A percentile compares a stretch with the other conserved stretches of the same genome.
Conservation (phyloP, 2,797 vertebrate genomes). For the Myiotriccus ornatus region DNA sequence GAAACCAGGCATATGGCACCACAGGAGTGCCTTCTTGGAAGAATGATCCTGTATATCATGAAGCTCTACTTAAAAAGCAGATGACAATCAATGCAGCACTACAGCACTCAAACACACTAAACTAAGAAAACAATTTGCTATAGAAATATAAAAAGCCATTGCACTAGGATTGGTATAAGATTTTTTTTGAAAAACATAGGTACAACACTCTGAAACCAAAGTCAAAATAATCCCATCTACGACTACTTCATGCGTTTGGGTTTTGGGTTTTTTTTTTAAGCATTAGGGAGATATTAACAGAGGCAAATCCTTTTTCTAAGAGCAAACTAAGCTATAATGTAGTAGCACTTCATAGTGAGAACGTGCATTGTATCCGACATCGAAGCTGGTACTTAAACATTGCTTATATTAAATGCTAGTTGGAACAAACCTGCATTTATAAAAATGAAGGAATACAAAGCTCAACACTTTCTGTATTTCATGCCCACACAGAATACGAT, state of each 20-base stretch:
- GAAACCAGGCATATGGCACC: not conserved
- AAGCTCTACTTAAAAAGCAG: not conserved
- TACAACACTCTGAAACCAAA: not conserved
- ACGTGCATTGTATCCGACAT: not conserved
- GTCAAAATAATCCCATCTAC: not conserved
- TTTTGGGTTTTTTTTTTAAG: not conserved
- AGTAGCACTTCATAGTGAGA: not conserved
- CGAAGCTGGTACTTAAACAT: not conserved
- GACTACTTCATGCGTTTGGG: not conserved
- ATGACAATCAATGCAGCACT: not conserved
- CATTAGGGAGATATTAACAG: not conserved
- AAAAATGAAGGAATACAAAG: not conserved
- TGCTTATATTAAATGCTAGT: not conserved
- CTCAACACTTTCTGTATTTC: not conserved
- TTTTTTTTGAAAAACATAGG: not conserved
- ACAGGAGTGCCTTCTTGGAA: not conserved
- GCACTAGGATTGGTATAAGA: not conserved
- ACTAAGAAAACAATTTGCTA: not conserved
- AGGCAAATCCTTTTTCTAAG: not conserved
- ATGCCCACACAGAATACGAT: not conserved
- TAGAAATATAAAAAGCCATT: not conserved
- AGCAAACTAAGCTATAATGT: not conserved
- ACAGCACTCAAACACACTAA: not conserved
- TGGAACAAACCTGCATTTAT: constrained; percentile 3
- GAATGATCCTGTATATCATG: not conserved